Conservation (phyloP, 2,888 invertebrate species). For the Unio pictorum region DNA sequence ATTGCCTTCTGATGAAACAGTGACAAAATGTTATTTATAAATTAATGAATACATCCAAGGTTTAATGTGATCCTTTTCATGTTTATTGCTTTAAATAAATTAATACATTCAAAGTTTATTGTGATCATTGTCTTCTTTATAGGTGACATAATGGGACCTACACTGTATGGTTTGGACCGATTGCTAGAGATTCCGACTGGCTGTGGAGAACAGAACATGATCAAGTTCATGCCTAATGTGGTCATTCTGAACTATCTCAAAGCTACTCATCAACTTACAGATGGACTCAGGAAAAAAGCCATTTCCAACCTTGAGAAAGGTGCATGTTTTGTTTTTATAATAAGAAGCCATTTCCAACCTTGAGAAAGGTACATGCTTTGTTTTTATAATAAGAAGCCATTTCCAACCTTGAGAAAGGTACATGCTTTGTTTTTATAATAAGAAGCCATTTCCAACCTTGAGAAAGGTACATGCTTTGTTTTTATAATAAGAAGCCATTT, state of each 20-base stretch:
- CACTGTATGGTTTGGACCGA: constrained; percentile 75
- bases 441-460: too few species aligned
- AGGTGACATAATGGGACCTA: constrained; percentile 72
- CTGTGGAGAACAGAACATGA: constrained; percentile 88
- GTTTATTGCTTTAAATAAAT: constrained; percentile 28
- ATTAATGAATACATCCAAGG: too few species aligned
- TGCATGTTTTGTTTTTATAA: constrained; percentile 40
- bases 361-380: too few species aligned
- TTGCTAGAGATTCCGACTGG: constrained; percentile 82
- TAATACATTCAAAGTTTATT: neutral
- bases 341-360: too few species aligned
- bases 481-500: too few species aligned
- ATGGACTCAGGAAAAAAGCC: constrained; percentile 75
- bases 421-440: too few species aligned
- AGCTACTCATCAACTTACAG: constrained; percentile 74
- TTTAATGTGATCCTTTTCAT: constrained; percentile 2
- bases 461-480: too few species aligned
- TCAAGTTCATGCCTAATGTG: constrained; percentile 82
- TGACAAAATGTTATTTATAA: too few species aligned
- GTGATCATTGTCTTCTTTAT: constrained; percentile 4
- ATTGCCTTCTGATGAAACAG: too few species aligned
- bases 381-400: too few species aligned
- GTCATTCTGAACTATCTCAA: constrained; percentile 79
- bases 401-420: too few species aligned
- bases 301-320: constrained; percentile 77